These are phyloP conservation scores for Sciurus niger DNA, from an alignment of 2,113 vertebrate species.

Conservation along the genomic window DNA sequence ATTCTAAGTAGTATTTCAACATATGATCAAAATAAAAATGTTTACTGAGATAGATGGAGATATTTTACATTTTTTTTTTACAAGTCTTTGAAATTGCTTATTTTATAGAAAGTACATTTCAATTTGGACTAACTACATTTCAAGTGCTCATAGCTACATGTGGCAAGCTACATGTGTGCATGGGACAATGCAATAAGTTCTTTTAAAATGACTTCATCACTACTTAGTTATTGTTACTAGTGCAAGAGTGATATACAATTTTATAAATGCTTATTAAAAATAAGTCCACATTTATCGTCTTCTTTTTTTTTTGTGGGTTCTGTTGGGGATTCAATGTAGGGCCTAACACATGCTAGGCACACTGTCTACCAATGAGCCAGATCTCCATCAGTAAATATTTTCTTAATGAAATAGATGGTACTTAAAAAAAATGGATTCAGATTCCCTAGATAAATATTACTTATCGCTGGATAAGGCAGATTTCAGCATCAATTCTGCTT, in stretches of 20 bases:
- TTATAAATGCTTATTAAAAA: constrained; percentile 35
- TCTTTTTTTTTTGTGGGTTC: not conserved
- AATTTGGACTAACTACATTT: not conserved
- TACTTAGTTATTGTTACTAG: too few relatives aligned
- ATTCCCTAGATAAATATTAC: not conserved
- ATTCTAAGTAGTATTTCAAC: constrained; percentile 17
- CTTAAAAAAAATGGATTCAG: not conserved
- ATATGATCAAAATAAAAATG: constrained; percentile 28
- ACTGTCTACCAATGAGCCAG: not conserved
- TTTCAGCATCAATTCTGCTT: not conserved
- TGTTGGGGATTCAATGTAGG: not conserved
- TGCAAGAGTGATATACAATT: not conserved
- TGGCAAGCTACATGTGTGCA: too few relatives aligned
- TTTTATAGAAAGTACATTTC: not conserved
- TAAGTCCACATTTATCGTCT: not conserved
- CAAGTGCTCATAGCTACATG: not conserved
- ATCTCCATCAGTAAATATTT: constrained; percentile 9
- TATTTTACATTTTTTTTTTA: constrained; percentile 41
- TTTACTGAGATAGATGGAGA: not conserved
- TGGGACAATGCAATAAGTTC: not conserved
- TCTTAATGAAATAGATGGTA: not conserved
- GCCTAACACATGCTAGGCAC: not conserved
- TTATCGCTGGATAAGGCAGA: not conserved
- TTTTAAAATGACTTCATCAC: not conserved
- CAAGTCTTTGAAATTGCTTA: not conserved